A percentile compares a stretch with the other conserved stretches of the same genome.
These are phyloP conservation scores for Lasioglossum vierecki DNA, from an alignment of 2,888 invertebrate species.

Conservation along the genomic window DNA sequence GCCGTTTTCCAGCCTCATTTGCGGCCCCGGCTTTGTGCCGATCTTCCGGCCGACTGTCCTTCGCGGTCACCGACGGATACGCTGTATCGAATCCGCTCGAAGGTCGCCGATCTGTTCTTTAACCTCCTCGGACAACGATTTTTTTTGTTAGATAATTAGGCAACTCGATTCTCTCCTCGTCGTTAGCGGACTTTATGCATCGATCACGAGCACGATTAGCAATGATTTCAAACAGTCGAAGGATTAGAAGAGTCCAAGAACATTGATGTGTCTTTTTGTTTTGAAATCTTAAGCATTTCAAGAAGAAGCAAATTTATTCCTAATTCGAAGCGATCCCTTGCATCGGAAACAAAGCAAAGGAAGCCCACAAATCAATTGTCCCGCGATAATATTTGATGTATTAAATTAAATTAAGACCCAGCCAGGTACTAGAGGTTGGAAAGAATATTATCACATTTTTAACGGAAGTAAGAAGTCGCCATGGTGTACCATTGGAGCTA, in stretches of 20 bases:
- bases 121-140: background rate
- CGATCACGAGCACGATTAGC: background rate
- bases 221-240: background rate
- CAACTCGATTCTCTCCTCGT: background rate
- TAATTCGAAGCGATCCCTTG: too few relatives aligned
- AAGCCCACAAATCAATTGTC: background rate
- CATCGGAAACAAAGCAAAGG: background rate
- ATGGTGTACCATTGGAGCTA: too few relatives aligned
- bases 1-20: constrained; percentile 53
- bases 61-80: background rate
- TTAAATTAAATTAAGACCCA: background rate
- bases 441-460: too few relatives aligned
- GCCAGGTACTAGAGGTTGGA: background rate
- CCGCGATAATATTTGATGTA: too few relatives aligned
- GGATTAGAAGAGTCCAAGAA: background rate
- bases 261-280: too few relatives aligned
- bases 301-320: background rate
- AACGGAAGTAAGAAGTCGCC: too few relatives aligned
- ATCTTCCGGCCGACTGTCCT: background rate
- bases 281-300: background rate
- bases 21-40: background rate
- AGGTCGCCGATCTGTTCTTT: background rate
- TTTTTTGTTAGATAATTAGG: background rate
- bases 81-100: background rate
- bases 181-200: background rate